phyloP scores from a whole-genome alignment of 2,888 invertebrate species.

The Diadromus collaris region DNA sequence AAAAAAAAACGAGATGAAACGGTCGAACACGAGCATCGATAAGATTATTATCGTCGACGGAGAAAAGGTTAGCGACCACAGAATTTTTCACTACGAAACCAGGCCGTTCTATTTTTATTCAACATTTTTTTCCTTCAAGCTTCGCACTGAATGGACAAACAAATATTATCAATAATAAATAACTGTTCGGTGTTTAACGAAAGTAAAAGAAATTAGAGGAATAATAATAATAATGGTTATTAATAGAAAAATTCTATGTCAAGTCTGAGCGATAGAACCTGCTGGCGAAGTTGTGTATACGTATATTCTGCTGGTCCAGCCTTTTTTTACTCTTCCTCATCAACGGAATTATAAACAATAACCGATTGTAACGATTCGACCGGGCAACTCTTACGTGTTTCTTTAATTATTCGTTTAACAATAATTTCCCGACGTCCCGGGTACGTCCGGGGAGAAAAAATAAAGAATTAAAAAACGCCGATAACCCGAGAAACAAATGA shows the following conservation, averaged over 20 bases:
- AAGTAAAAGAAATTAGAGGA: conserved; percentile 16
- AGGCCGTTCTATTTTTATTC: not conserved
- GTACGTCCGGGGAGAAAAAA: conserved; percentile 21
- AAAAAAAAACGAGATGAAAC: not conserved
- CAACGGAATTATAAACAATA: not conserved
- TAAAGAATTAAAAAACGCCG: conserved; percentile 31
- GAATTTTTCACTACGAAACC: conserved; percentile 10
- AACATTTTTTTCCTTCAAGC: not conserved
- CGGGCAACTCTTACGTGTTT: conserved; percentile 5
- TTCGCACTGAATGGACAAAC: conserved; percentile 16
- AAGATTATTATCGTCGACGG: not conserved
- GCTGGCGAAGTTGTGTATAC: not conserved
- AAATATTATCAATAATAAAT: conserved; percentile 52
- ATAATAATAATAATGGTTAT: not conserved
- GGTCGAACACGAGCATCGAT: not conserved
- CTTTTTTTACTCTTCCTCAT: not conserved
- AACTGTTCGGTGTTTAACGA: conserved; percentile 62
- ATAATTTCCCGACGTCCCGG: conserved; percentile 25
- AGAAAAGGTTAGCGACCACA: conserved; percentile 2
- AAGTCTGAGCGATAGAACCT: conserved; percentile 18
- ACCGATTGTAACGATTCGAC: conserved; percentile 4
- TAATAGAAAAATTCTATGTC: conserved; percentile 26
- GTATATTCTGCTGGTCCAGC: not conserved
- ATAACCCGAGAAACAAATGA: conserved; percentile 57
- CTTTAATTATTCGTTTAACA: conserved; percentile 4